phyloP scores from a whole-genome alignment of 2,888 invertebrate species.

The Ectemnius lituratus region DNA sequence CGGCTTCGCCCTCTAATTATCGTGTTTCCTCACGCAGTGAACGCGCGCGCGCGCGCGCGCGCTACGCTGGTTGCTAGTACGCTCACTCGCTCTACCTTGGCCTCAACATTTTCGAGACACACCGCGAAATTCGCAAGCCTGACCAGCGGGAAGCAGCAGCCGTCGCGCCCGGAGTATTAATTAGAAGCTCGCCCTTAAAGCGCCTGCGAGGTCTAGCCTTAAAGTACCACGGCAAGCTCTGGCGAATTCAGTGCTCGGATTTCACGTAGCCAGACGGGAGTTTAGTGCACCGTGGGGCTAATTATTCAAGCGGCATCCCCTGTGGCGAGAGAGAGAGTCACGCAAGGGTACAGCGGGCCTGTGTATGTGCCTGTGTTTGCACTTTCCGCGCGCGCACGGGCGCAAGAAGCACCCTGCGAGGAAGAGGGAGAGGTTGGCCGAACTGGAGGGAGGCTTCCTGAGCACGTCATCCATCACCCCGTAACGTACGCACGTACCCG shows the following conservation, averaged over 20 bases:
- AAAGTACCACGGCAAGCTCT: constrained; percentile 69
- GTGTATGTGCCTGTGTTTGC: not conserved
- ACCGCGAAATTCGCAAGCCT: constrained; percentile 3
- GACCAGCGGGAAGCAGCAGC: constrained; percentile 28
- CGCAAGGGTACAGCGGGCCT: constrained; percentile 59
- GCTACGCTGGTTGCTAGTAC: not conserved
- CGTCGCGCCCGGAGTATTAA: constrained; percentile 65
- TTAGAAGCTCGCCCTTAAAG: constrained; percentile 70
- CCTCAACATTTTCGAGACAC: constrained; percentile 1
- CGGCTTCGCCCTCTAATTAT: constrained; percentile 5
- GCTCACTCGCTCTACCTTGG: no score
- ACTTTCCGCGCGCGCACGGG: constrained; percentile 10
- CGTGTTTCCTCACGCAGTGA: not conserved
- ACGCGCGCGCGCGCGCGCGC: not conserved
- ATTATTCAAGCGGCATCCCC: constrained; percentile 76
- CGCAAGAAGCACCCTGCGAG: constrained; percentile 12
- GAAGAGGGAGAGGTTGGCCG: constrained; percentile 45
- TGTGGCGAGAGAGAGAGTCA: constrained; percentile 66
- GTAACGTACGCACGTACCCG: constrained; percentile 65
- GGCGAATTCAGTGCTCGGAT: constrained; percentile 74
- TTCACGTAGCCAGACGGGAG: constrained; percentile 70
- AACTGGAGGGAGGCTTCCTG: constrained; percentile 54
- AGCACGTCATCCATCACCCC: constrained; percentile 73
- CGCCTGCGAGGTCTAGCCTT: constrained; percentile 69
- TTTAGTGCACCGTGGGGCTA: constrained; percentile 73